Evolutionary conservation across 2,113 vertebrate genomes (phyloP).

Genomic region (Mastomys coucha): DNA sequence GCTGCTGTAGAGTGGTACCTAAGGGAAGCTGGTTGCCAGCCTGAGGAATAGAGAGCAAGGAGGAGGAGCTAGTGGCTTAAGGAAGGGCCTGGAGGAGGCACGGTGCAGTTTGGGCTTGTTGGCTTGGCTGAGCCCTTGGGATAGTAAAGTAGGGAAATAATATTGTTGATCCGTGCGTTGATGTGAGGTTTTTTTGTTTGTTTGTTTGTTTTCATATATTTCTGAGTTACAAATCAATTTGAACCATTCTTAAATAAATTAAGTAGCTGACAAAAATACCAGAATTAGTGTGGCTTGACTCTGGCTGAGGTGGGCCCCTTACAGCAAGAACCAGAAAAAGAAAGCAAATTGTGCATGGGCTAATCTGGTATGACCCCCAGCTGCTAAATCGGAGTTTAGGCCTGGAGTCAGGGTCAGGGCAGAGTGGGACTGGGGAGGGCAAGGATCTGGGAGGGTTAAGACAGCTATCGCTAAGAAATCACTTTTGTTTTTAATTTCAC

Average conservation of each 20-base stretch:
- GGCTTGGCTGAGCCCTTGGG: not conserved
- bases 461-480: slow-evolving; percentile 68
- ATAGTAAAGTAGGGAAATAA: not conserved
- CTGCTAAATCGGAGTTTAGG: slow-evolving; percentile 8
- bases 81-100: not conserved
- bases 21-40: not conserved
- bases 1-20: not conserved
- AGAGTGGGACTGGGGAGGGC: not conserved
- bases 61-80: not conserved
- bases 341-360: slow-evolving; percentile 61
- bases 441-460: not conserved
- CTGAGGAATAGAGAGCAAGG: accelerated
- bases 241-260: slow-evolving; percentile 35
- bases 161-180: not conserved
- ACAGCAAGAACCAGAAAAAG: slow-evolving; percentile 47
- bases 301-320: not conserved
- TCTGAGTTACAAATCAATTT: slow-evolving; percentile 9
- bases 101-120: accelerated
- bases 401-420: not conserved
- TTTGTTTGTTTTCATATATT: not conserved
- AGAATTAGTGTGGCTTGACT: slow-evolving; percentile 49
- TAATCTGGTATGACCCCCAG: not conserved
- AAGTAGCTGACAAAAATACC: slow-evolving; percentile 49
- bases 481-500: slow-evolving; percentile 79
- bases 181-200: not conserved